Evolutionary conservation across 2,113 vertebrate species (phyloP).

Genomic region (Lampris incognitus): DNA sequence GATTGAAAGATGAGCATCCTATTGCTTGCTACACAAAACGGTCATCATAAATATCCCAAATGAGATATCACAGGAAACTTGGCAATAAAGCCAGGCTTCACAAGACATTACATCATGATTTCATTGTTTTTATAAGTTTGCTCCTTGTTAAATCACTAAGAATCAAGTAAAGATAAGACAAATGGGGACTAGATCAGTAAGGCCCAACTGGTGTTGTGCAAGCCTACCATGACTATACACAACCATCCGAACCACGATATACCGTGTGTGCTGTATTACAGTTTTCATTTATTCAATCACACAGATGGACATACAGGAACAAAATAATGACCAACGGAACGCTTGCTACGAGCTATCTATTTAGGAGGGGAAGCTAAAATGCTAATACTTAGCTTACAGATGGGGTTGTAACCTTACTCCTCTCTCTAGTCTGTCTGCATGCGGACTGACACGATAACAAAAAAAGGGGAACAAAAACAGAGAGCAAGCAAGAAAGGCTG

Average conservation of each 20-base stretch:
- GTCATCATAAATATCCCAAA: too few species aligned
- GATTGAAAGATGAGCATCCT: too few species aligned
- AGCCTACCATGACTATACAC: background rate
- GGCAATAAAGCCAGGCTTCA: background rate
- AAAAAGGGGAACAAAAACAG: constrained; percentile 43
- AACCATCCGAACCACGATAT: background rate
- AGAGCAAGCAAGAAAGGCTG: constrained; percentile 27
- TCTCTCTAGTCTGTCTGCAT: constrained; percentile 35
- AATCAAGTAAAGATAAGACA: background rate
- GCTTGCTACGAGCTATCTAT: constrained; percentile 34
- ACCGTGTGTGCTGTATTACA: constrained; percentile 2
- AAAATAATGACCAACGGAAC: constrained; percentile 10
- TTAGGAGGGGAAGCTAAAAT: constrained; percentile 54
- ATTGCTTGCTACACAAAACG: too few species aligned
- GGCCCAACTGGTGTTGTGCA: background rate
- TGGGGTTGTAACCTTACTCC: constrained; percentile 56
- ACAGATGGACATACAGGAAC: constrained; percentile 1
- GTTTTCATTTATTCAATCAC: constrained; percentile 1
- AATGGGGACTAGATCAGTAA: background rate
- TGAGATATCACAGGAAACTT: too few species aligned
- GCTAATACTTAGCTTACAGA: constrained; percentile 59
- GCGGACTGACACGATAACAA: constrained; percentile 53
- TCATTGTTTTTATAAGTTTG: constrained; percentile 1
- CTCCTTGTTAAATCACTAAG: constrained; percentile 6
- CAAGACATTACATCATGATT: constrained; percentile 23